Conservation (phyloP, 2,888 invertebrate genomes). For the Plebejus anna region DNA sequence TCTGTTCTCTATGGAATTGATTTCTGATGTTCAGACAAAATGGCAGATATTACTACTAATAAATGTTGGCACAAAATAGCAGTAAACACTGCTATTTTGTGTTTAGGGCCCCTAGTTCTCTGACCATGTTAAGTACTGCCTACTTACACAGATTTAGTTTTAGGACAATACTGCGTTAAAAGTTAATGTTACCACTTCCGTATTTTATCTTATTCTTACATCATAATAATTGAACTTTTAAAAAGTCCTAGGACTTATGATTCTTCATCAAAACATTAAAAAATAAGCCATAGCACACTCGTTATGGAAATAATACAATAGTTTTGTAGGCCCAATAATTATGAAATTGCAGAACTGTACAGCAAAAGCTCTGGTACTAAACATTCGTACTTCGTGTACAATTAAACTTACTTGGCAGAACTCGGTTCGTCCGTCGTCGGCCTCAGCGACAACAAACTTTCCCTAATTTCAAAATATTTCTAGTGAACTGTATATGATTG, state of each 20-base stretch:
- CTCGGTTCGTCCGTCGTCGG: not conserved
- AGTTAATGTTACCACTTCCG: no score
- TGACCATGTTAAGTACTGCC: not conserved
- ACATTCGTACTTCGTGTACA: not conserved
- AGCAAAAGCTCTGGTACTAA: not conserved
- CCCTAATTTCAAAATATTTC: not conserved
- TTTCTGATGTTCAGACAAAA: not conserved
- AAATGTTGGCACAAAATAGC: no score
- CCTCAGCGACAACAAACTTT: not conserved
- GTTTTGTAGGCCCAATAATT: not conserved
- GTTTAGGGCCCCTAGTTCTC: not conserved
- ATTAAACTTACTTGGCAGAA: not conserved
- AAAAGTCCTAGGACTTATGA: no score
- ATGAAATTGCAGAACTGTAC: not conserved
- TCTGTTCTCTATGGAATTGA: slow-evolving; percentile 9
- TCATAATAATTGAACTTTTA: not conserved
- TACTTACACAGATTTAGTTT: not conserved
- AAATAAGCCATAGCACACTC: not conserved
- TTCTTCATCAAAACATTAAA: not conserved
- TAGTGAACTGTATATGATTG: not conserved
- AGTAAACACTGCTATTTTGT: not conserved
- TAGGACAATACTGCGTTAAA: no score
- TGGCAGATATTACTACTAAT: not conserved
- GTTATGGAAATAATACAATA: not conserved
- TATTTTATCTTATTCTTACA: no score